Conservation (phyloP, 2,113 vertebrate species). For the Anser brachyrhynchus region DNA sequence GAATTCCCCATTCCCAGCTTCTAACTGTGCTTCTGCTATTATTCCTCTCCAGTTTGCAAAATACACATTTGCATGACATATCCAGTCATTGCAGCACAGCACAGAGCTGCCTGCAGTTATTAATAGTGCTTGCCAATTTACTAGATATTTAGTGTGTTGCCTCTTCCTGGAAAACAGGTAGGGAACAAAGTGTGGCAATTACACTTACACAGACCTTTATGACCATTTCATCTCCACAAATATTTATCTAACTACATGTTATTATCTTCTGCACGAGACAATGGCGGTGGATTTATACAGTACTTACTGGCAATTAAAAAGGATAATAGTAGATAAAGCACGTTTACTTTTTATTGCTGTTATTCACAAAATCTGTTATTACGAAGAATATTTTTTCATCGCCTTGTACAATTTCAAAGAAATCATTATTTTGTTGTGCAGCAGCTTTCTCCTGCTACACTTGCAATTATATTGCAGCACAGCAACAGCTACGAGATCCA, state of each 20-base stretch:
- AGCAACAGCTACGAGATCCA: neutral
- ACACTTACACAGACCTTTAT: neutral
- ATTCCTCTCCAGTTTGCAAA: constrained; percentile 26
- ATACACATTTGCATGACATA: neutral
- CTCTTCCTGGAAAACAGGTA: constrained; percentile 5
- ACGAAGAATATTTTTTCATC: neutral
- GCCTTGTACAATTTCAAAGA: neutral
- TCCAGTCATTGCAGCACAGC: neutral
- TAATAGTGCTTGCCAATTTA: neutral
- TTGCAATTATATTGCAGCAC: neutral
- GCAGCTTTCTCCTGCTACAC: neutral
- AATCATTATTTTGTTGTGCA: neutral
- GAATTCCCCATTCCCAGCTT: neutral
- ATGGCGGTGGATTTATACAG: neutral
- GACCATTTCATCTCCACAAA: neutral
- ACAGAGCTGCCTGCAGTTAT: constrained; percentile 25
- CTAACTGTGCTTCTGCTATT: neutral
- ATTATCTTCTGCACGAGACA: neutral
- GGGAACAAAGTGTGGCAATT: constrained; percentile 11
- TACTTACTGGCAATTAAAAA: neutral
- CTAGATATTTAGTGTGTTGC: neutral
- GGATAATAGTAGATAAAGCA: neutral
- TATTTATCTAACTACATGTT: neutral
- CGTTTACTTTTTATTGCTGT: neutral
- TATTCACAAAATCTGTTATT: neutral